These are phyloP conservation scores for Lacerta bilineata DNA, from an alignment of 2,797 vertebrate species.

Conservation along the genomic window DNA sequence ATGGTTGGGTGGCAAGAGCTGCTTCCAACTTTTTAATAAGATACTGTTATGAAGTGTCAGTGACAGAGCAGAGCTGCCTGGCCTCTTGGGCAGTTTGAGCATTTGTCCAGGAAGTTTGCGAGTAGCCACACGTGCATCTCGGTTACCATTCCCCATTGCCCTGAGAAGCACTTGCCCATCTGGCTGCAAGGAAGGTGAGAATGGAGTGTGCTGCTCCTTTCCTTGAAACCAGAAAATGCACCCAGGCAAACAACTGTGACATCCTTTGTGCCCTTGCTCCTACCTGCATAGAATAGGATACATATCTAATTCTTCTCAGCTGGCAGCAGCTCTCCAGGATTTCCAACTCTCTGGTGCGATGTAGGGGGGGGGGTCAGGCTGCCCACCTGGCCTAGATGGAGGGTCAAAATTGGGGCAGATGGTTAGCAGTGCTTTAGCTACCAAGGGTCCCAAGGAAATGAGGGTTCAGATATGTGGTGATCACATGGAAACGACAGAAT, in stretches of 20 bases:
- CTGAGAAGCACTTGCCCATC: not conserved
- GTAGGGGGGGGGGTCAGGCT: too few species aligned
- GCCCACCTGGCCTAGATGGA: not conserved
- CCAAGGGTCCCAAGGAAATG: not conserved
- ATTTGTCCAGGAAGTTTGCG: not conserved
- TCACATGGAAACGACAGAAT: not conserved
- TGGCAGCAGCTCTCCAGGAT: not conserved
- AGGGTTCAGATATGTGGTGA: not conserved
- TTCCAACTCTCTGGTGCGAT: not conserved
- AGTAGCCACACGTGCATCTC: too few species aligned
- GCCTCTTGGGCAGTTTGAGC: not conserved
- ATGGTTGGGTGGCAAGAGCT: not conserved
- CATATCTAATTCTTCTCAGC: not conserved
- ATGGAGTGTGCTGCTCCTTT: not conserved
- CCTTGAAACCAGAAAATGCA: not conserved
- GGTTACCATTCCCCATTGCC: not conserved
- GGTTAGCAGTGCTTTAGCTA: not conserved
- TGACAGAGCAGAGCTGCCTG: not conserved
- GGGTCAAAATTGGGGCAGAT: not conserved
- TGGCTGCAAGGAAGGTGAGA: not conserved
- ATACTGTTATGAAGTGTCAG: constrained; percentile 33
- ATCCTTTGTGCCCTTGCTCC: too few species aligned
- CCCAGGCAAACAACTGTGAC: not conserved
- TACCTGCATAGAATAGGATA: not conserved
- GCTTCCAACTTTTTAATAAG: constrained; percentile 9